Evolutionary conservation across 2,113 vertebrate species (phyloP).

Genomic region (Antennarius striatus): DNA sequence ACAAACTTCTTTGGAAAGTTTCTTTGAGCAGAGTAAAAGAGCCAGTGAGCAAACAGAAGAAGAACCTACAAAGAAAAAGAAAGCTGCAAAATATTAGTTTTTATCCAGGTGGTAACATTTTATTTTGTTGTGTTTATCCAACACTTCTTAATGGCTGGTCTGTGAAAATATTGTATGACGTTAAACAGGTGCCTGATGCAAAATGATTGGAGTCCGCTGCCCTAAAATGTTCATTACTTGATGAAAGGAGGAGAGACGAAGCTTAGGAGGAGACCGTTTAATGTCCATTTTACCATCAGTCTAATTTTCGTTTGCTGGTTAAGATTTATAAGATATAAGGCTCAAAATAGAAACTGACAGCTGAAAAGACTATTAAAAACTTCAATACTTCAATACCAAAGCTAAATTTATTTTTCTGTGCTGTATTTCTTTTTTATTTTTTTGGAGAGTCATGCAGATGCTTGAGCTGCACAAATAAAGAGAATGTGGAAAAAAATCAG

Average conservation of each 20-base stretch:
- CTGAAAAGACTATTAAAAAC: too few species aligned
- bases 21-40: too few species aligned
- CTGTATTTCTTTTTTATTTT: neutral
- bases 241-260: neutral
- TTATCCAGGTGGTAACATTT: too few species aligned
- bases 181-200: slow-evolving; percentile 9
- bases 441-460: neutral
- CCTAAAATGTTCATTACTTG: neutral
- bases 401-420: slow-evolving; percentile 3
- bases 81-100: too few species aligned
- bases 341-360: too few species aligned
- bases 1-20: too few species aligned
- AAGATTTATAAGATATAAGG: too few species aligned
- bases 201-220: neutral
- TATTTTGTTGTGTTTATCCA: too few species aligned
- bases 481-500: slow-evolving; percentile 22
- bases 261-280: neutral
- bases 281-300: slow-evolving; percentile 7
- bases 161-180: too few species aligned
- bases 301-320: neutral
- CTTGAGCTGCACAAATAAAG: slow-evolving; percentile 5
- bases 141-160: too few species aligned
- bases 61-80: neutral
- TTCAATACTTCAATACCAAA: neutral
- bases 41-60: neutral